Evolutionary conservation across 2,797 vertebrate genomes (phyloP), one percentile per base, ranked within the genome.

Genomic region (Darevskia mixta): DNA sequence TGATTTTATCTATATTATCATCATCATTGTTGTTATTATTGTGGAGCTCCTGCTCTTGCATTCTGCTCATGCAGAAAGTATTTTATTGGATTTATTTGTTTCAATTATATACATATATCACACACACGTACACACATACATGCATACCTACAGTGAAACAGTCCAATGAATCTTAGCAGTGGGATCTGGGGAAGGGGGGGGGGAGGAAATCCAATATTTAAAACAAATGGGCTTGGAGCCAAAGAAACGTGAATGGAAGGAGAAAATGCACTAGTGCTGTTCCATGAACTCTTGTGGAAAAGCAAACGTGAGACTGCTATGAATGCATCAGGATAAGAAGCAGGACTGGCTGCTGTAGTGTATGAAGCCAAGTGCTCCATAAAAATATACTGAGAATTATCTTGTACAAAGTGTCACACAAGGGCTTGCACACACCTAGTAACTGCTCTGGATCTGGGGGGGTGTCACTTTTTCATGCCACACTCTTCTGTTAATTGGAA

Each of bases 21-120:
- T 82, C 78, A 76, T 73, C 69, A 18, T 38, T 85, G 69, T 92
- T 94, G 88, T 94, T 94, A 93, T 95, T 94, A 96, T 82, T 95
- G 96, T 95, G 95, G 92, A 81, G 84, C 93, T 94, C 91, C 92
- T 94, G 95, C 32, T 78, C 81, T 49, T 69, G 58, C 32, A 58
- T 49, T 69, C 72, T 94, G 95, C 93, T 95, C 95, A 93, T 76
- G 94, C 94, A 1, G 96, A 97, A 97, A 95, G 95, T 95, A 95
- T 96, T 97, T 97, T 97, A 97, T 97, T 97, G 95, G 94, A 96
- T 97, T 97, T 97, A 97, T 97, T 97, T 97, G 96, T 97, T 97
- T 97, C 96, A 97, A 97, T 97, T 97, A 97, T 97, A 95, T 96
- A 77, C n/a, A 83, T 32, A 35, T 55, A 55, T 55, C 49, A 64